Evolutionary conservation across 2,113 vertebrate species (phyloP).

Genomic region (Aphyosemion australe): DNA sequence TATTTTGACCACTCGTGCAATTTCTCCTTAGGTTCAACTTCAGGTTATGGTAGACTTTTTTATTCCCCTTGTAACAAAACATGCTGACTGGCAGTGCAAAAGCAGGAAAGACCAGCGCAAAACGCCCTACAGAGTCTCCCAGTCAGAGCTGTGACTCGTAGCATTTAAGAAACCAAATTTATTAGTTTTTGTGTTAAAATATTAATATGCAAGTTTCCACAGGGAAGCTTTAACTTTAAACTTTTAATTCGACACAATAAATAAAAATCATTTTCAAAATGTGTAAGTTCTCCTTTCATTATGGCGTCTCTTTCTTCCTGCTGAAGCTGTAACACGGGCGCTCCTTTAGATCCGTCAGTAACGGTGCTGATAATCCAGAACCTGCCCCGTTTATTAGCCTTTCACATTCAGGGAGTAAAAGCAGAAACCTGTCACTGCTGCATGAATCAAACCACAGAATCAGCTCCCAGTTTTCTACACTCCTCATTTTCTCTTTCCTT

Average conservation of each 20-base stretch:
- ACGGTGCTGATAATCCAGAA: conserved; percentile 32
- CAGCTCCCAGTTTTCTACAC: conserved; percentile 17
- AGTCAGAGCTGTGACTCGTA: not conserved
- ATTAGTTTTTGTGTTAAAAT: not conserved
- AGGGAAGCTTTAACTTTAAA: not conserved
- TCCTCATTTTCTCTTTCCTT: conserved; percentile 28
- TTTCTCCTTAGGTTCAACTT: not conserved
- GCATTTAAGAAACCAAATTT: not conserved
- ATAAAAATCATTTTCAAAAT: conserved; percentile 10
- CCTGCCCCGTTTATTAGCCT: conserved; percentile 23
- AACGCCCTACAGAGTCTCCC: not conserved
- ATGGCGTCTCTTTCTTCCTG: conserved; percentile 7
- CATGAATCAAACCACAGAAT: conserved; percentile 29
- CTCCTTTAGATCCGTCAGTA: conserved; percentile 15
- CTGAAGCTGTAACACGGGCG: not conserved
- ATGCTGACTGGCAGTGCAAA: not conserved
- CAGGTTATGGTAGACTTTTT: not conserved
- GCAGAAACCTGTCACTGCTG: conserved; percentile 33
- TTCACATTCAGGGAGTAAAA: conserved; percentile 14
- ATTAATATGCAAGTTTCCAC: no score
- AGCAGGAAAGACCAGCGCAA: not conserved
- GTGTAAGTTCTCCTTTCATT: not conserved
- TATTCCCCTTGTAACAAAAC: not conserved
- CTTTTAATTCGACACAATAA: not conserved
- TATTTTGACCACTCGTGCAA: not conserved